Base-by-base conservation (phyloP, 2,888 invertebrate genomes). In the Eupithecia subfuscata region DNA sequence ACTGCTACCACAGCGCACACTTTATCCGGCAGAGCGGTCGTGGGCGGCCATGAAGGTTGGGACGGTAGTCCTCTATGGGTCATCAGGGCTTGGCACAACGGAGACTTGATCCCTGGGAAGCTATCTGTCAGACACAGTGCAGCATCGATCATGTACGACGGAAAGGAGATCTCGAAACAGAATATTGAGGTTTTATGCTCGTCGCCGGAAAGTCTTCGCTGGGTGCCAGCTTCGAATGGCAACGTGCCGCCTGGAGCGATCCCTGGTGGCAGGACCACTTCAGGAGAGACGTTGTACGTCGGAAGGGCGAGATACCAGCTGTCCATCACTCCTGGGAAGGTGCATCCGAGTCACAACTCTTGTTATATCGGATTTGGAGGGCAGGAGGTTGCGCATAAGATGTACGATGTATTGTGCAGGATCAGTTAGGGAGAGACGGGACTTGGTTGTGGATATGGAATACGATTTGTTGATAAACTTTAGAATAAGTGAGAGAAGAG, bases 261-360 rank as follows among this genome's bases (percentile, higher is more conserved):
- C 40, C 87, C 92, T 71, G 96, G 95, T 0, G 96, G 96, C 1
- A 90, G 89, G 67, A 95, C 95, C 1, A 75, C 84, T 0, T 84
- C 90, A 7, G 95, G 95, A 7, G 95, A 95, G 83, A 91, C 92
- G 6, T 81, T 96, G 22, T 96, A 95, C 82, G 92, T 96, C 0
- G 96, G 95, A 0, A 90, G 96, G 79, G 95, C 95, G 0, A 88
- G 92, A 56, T 95, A 96, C 83, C 95, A 96, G 84, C 90, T 95
- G 12, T 95, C 95, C 0, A 86, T 96, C 12, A 95, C 96, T 7
- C 96, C 96, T 4, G 96, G 96, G 14, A 96, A 96, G 83, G 88
- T 96, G 9, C 93, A 94, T 6, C 94, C 94, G 0, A 92, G 92
- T 73, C 92, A 92, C 70, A 88, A 90, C 45, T 84, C 88, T 14